Evolutionary conservation across 2,797 vertebrate genomes (phyloP), one percentile per base, ranked within the genome.

Genomic region (Gymnoscopelus braueri): DNA sequence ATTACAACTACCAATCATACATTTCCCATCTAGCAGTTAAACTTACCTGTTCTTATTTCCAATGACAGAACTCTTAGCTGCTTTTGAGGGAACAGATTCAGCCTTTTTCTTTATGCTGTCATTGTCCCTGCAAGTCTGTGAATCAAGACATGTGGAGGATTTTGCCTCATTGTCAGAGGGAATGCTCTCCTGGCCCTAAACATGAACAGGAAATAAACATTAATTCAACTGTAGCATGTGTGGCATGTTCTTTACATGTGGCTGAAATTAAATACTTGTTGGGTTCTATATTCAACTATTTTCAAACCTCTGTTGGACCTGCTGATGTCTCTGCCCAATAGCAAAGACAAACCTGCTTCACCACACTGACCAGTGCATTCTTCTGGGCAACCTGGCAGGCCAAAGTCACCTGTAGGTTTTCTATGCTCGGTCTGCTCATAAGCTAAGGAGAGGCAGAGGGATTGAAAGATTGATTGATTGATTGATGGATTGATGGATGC

Each of bases 331-430:
- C 72, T n/a, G 89, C 71, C 74, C 78, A 76, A 26, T 81, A 80
- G 76, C 87, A 95, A 54, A 93, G 80, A 66, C 74, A 85, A 0
- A 77, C 80, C 81, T 93, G 89, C 49, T 94, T 94, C 79, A 93
- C 65, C 2, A 92, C 91, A 48, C 83, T 90, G 70, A 95, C 79
- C 80, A 95, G 47, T 53, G 84, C 85, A 39, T 95, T 95, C 79
- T 94, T 95, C 83, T 96, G 95, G 71, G 82, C 78, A n/a, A 93
- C 77, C 85, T 95, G 94, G 81, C 89, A 93, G 60, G 89, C 88
- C 60, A 95, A 83, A n/a, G 77, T 75, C 76, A 95, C 85, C 82
- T 94, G 90, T 39, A 94, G 81, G 75, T 94, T 95, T 80, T 92
- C 89, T 65, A 93, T 63, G 56, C 88, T 92, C 48, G 83, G 84